Percentiles rank a stretch among this genome's conserved stretches.
Conservation (phyloP, 2,888 invertebrate species). For the Caenorhabditis zanzibari region DNA sequence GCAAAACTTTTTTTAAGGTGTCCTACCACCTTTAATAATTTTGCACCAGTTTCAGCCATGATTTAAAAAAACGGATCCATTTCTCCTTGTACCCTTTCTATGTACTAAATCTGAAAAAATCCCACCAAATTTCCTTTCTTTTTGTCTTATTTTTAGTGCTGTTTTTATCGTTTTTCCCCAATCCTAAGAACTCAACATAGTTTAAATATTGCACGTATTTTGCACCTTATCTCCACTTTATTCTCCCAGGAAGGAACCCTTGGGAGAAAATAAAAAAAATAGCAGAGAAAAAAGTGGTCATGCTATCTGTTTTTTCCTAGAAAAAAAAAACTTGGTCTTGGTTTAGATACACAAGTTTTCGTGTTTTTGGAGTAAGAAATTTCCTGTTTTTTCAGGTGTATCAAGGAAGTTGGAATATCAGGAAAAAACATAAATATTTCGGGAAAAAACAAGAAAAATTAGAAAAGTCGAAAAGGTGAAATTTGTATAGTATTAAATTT, state of each 20-base stretch:
- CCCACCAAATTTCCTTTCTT: too few species aligned
- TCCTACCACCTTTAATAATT: too few species aligned
- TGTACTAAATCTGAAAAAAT: too few species aligned
- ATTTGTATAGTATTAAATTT: too few species aligned
- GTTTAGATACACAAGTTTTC: background rate
- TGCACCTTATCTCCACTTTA: constrained; percentile 15
- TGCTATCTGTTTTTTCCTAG: background rate
- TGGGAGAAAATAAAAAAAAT: constrained; percentile 2
- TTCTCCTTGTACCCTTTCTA: too few species aligned
- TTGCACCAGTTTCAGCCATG: too few species aligned
- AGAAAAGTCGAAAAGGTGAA: too few species aligned
- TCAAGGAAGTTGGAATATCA: background rate
- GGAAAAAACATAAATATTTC: too few species aligned
- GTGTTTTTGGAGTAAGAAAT: background rate
- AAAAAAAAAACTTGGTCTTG: background rate
- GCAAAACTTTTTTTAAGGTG: too few species aligned
- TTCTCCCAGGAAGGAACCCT: constrained; percentile 19
- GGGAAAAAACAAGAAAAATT: too few species aligned
- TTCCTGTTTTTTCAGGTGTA: background rate
- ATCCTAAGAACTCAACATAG: background rate
- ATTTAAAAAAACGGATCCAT: too few species aligned
- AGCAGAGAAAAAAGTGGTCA: background rate
- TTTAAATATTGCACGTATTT: constrained; percentile 8
- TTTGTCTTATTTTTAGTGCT: background rate
- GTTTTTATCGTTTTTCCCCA: background rate